Evolutionary conservation across 2,888 invertebrate species (phyloP).

Genomic region (Clanis bilineata): DNA sequence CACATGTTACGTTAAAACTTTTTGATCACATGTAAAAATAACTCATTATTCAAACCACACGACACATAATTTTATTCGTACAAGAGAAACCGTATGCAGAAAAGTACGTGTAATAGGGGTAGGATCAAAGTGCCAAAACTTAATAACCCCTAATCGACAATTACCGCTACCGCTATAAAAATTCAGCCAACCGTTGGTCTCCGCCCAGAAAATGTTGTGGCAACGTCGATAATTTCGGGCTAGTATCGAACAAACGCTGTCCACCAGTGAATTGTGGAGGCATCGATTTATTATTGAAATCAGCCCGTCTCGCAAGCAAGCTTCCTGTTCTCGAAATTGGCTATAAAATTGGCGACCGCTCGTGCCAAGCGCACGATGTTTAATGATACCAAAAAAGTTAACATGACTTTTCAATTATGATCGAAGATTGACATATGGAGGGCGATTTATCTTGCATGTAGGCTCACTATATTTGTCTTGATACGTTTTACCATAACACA

Average conservation of each 20-base stretch:
- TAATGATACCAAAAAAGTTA: conserved; percentile 67
- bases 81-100: conserved; percentile 33
- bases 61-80: conserved; percentile 24
- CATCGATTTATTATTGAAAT: conserved; percentile 80
- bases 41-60: conserved; percentile 15
- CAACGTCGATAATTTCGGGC: conserved; percentile 73
- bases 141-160: conserved; percentile 64
- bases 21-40: no score
- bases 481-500: conserved; percentile 2
- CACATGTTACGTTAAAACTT: neutral
- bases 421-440: conserved; percentile 59
- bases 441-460: conserved; percentile 45
- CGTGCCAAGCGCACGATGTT: conserved; percentile 62
- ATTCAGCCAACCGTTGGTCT: conserved; percentile 66
- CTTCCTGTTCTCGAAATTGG: conserved; percentile 74
- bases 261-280: conserved; percentile 59
- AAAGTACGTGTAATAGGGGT: conserved; percentile 24
- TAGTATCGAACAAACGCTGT: conserved; percentile 63
- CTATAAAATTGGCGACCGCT: conserved; percentile 75
- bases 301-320: conserved; percentile 65
- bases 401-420: conserved; percentile 70
- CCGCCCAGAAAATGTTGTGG: conserved; percentile 66
- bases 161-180: conserved; percentile 67
- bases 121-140: conserved; percentile 42
- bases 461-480: conserved; percentile 7